phyloP scores from a whole-genome alignment of 2,113 vertebrate species.

The Anoura caudifer region DNA sequence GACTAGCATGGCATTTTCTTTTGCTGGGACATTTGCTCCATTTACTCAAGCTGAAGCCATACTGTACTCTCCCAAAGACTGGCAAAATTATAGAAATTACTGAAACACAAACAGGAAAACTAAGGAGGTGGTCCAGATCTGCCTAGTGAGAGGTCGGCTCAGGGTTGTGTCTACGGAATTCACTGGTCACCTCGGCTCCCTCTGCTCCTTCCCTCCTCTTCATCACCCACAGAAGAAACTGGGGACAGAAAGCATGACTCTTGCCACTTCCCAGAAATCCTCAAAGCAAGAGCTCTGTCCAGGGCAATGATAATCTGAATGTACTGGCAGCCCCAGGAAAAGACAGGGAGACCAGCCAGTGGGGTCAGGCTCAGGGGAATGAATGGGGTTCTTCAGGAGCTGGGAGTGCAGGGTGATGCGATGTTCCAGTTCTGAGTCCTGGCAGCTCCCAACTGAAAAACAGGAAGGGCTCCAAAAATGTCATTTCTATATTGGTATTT shows the following conservation, averaged over 20 bases:
- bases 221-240: background rate
- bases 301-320: slow-evolving; percentile 10
- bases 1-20: background rate
- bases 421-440: background rate
- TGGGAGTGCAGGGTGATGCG: background rate
- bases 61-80: background rate
- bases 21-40: background rate
- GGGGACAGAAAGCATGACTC: background rate
- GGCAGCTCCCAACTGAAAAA: background rate
- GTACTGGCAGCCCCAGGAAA: background rate
- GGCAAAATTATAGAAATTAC: background rate
- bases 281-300: slow-evolving; percentile 22
- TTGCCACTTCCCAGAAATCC: slow-evolving; percentile 31
- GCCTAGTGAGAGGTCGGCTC: background rate
- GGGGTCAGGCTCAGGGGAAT: background rate
- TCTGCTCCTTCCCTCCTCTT: background rate
- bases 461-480: slow-evolving; percentile 25
- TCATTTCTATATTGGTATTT: slow-evolving; percentile 40
- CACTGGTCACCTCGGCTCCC: background rate
- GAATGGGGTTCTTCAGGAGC: background rate
- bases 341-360: background rate
- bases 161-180: background rate
- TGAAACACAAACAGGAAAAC: background rate
- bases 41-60: background rate
- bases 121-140: background rate